Evolutionary conservation across 92 coral and sea anemone genomes (phyloP), one percentile per base, ranked within the genome.

Genomic region (Palythoa caribaeorum): DNA sequence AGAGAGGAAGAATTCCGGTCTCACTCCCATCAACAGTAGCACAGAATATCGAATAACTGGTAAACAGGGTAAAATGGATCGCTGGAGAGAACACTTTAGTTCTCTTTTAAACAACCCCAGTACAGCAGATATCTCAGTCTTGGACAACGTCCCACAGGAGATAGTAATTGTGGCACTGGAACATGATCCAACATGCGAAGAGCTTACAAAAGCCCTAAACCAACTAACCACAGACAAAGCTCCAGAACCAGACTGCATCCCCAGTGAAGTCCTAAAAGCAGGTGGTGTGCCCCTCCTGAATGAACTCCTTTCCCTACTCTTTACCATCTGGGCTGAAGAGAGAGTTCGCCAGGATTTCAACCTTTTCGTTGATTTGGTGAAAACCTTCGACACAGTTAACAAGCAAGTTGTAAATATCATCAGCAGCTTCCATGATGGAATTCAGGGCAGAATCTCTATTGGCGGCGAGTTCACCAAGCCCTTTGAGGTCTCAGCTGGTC

Each of bases 241-340:
- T 54, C 84, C 84, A 54, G 84, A 71, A 79, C 54, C 62, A 53
- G 84, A 79, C 59, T 50, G 84, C 54, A 79, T 79, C 59, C 71
- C 84, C 20, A 53, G 62, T 40, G 71, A 79, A 75, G 79, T 75
- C 57, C 57, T 47, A 21, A 14, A 75, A 75, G 54, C 57, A 12
- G 59, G 59, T 12, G 60, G 79, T 44, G 79, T 15, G 8, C 59
- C 28, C 20, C 59, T 75, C 12, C 20, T 47, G 57, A 75, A 75
- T 21, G 20, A 50, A 16, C 79, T 75, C 21, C 59, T 39, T 50
- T 12, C 28, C 14, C 80, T 51, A 19, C 12, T 76, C 38, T 20
- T 36, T 47, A 21, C 57, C 38, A 76, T 76, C 36, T 76, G 38
- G 80, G 63, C 36, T 50, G 80, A 20, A 7, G 20, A 47, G 39